Percentiles rank a stretch among this genome's conserved stretches.
These are phyloP conservation scores for Teleopsis dalmanni DNA, from an alignment of 1,140 invertebrate species.

Conservation along the genomic window DNA sequence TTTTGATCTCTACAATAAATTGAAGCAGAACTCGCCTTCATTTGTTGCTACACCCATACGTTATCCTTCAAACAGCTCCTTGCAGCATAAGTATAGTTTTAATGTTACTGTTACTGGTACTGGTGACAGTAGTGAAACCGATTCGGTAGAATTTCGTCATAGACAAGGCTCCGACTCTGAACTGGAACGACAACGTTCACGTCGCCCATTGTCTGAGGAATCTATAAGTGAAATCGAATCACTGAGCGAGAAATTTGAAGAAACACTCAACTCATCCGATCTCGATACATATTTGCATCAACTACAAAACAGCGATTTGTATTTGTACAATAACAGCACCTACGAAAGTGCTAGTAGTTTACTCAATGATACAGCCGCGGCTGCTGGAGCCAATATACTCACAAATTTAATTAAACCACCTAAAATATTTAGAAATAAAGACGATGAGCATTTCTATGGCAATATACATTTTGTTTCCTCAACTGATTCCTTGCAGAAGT, in stretches of 20 bases:
- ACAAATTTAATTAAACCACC: slow-evolving; percentile 40
- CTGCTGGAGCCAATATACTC: slow-evolving; percentile 18
- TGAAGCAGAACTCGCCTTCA: slow-evolving; percentile 26
- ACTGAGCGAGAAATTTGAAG: slow-evolving; percentile 52
- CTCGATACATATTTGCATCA: slow-evolving; percentile 60
- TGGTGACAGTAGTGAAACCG: slow-evolving; percentile 33
- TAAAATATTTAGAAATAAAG: slow-evolving; percentile 36
- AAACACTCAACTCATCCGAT: slow-evolving; percentile 49
- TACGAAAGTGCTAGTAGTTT: slow-evolving; percentile 16
- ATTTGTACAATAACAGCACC: slow-evolving; percentile 23
- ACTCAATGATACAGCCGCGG: slow-evolving; percentile 21
- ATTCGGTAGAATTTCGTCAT: slow-evolving; percentile 48
- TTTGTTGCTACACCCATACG: slow-evolving; percentile 16
- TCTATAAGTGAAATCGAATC: slow-evolving; percentile 57
- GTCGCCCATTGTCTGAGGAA: slow-evolving; percentile 63
- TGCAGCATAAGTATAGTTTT: slow-evolving; percentile 12
- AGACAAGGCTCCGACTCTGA: slow-evolving; percentile 47
- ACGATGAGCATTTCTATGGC: slow-evolving; percentile 39
- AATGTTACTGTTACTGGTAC: neutral
- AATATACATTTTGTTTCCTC: slow-evolving; percentile 42
- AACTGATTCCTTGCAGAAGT: slow-evolving; percentile 35
- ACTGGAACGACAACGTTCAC: slow-evolving; percentile 57
- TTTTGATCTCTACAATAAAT: slow-evolving; percentile 34
- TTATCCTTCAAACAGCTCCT: slow-evolving; percentile 31
- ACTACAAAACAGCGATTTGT: slow-evolving; percentile 48